A percentile compares a stretch with the other conserved stretches of the same genome.
Evolutionary conservation across 2,888 invertebrate genomes (phyloP).

Genomic region (Torymus auratus): DNA sequence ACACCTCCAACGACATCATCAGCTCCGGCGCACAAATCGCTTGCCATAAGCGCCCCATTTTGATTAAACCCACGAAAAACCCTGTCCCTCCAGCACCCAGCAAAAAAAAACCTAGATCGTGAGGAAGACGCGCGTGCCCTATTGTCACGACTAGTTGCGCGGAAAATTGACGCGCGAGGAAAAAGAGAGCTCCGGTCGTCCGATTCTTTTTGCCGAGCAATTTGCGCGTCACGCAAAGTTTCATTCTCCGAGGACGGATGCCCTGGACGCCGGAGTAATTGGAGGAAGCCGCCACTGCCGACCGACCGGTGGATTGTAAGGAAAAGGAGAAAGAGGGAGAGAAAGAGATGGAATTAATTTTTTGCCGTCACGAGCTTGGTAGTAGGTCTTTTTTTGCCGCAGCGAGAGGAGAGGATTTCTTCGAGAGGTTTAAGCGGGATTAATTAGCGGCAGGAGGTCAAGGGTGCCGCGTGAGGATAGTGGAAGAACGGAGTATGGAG

Average conservation of each 20-base stretch:
- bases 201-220: constrained; percentile 21
- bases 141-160: constrained; percentile 35
- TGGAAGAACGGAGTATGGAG: too few relatives aligned
- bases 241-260: not conserved
- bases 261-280: too few relatives aligned
- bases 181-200: not conserved
- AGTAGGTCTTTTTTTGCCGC: too few relatives aligned
- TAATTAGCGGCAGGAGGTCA: too few relatives aligned
- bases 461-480: too few relatives aligned
- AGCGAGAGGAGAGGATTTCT: too few relatives aligned
- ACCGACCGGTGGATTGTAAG: too few relatives aligned
- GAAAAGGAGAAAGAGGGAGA: not conserved
- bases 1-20: too few relatives aligned
- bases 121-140: too few relatives aligned
- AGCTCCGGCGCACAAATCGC: not conserved
- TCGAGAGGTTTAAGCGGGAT: too few relatives aligned
- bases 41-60: constrained; percentile 10
- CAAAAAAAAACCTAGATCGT: not conserved
- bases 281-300: too few relatives aligned
- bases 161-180: constrained; percentile 30
- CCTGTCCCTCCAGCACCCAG: too few relatives aligned
- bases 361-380: not conserved
- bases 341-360: constrained; percentile 1
- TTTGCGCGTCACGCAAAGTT: not conserved
- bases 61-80: constrained; percentile 30